phyloP scores from a whole-genome alignment of 2,888 invertebrate species.

The Steromphala cineraria region DNA sequence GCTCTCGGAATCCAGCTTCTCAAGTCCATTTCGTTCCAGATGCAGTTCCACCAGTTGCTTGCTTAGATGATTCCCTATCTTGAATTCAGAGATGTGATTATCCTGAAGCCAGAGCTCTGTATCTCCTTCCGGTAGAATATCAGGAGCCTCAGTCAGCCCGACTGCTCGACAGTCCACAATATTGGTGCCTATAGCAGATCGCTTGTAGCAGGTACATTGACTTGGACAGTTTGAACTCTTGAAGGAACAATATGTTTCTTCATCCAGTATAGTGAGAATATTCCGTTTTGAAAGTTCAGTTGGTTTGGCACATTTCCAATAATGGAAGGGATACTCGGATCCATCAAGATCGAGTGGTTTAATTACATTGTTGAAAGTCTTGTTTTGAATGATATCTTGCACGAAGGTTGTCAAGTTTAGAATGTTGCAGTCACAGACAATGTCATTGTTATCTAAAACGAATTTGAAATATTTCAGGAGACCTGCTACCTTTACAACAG shows the following conservation, averaged over 20 bases:
- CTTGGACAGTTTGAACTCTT: background rate
- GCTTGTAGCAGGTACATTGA: background rate
- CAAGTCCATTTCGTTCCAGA: background rate
- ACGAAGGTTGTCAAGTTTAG: slow-evolving; percentile 2
- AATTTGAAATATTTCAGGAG: slow-evolving; percentile 12
- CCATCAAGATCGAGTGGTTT: background rate
- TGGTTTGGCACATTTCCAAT: background rate
- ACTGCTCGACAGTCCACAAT: slow-evolving; percentile 10
- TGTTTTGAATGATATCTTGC: background rate
- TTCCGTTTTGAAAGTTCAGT: background rate
- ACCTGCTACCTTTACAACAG: background rate
- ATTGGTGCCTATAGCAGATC: background rate
- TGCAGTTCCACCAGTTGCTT: background rate
- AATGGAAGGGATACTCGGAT: background rate
- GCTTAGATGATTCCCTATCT: background rate
- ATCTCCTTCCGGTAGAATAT: background rate
- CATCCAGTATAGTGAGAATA: background rate
- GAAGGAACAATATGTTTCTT: background rate
- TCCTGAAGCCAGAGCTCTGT: slow-evolving; percentile 31
- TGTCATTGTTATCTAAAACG: background rate
- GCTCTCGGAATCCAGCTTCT: slow-evolving; percentile 1
- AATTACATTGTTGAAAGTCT: background rate
- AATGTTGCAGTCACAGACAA: slow-evolving; percentile 8
- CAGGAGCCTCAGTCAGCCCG: slow-evolving; percentile 19
- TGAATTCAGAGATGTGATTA: slow-evolving; percentile 23